Percentiles rank a stretch among this genome's conserved stretches.
phyloP scores from a whole-genome alignment of 1,140 invertebrate genomes.

The Ostrea denselamellosa region DNA sequence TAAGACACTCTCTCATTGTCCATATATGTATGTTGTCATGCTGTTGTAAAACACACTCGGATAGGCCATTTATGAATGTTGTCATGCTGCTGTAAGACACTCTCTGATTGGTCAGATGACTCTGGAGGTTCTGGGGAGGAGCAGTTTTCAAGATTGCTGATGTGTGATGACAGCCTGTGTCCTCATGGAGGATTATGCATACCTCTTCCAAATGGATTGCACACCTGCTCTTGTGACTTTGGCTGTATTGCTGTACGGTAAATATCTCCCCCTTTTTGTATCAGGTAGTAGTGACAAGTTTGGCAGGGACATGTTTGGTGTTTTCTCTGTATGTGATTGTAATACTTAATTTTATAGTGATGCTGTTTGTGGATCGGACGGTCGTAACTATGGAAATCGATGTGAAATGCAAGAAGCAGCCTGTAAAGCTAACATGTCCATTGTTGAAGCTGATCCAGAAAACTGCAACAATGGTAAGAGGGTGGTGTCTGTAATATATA shows the following conservation, averaged over 20 bases:
- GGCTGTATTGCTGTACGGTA: constrained; percentile 77
- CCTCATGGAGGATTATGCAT: constrained; percentile 90
- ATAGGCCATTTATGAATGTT: not conserved
- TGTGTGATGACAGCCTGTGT: constrained; percentile 89
- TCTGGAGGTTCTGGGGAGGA: constrained; percentile 54
- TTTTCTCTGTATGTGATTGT: not conserved
- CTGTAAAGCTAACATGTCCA: constrained; percentile 58
- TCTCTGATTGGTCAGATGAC: constrained; percentile 47
- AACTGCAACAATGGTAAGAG: constrained; percentile 67
- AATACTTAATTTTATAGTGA: constrained; percentile 52
- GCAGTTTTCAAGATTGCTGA: constrained; percentile 62
- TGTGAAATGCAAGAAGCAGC: constrained; percentile 67
- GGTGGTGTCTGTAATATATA: not conserved
- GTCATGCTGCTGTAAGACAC: constrained; percentile 33
- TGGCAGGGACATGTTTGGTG: too few relatives aligned
- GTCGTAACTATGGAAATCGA: constrained; percentile 69
- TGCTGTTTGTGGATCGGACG: constrained; percentile 75
- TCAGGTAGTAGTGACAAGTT: too few relatives aligned
- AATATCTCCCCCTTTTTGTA: not conserved
- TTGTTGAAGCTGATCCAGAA: constrained; percentile 59
- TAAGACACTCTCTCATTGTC: too few relatives aligned
- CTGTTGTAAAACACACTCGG: not conserved
- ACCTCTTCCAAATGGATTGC: constrained; percentile 50
- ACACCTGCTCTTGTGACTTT: constrained; percentile 76
- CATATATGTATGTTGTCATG: not conserved